phyloP scores from a whole-genome alignment of 1,140 invertebrate species.

The Hetaerina americana region DNA sequence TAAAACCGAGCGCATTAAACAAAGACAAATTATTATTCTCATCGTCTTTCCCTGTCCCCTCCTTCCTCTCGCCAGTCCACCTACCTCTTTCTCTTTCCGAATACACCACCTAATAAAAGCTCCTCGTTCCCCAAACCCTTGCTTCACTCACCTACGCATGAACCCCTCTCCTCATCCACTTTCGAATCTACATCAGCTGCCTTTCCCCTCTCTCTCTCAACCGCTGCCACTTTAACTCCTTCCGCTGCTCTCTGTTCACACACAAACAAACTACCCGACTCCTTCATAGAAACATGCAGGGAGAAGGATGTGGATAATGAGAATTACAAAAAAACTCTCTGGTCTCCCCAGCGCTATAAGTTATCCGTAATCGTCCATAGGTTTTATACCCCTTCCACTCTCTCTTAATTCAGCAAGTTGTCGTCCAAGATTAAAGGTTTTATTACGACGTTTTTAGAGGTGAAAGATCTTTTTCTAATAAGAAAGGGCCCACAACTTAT shows the following conservation, averaged over 20 bases:
- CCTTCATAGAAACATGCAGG: too few relatives aligned
- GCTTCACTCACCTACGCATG: too few relatives aligned
- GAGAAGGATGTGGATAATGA: too few relatives aligned
- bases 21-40: constrained; percentile 1
- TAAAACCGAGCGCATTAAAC: not conserved
- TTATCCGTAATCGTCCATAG: not conserved
- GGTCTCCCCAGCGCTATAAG: not conserved
- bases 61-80: too few relatives aligned
- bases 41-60: not conserved
- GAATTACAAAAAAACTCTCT: not conserved
- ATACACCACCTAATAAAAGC: too few relatives aligned
- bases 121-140: too few relatives aligned
- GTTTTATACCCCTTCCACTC: not conserved
- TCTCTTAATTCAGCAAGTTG: not conserved
- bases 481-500: not conserved
- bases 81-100: too few relatives aligned
- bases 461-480: not conserved
- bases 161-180: too few relatives aligned
- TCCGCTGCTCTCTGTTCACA: not conserved
- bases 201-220: too few relatives aligned
- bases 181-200: not conserved
- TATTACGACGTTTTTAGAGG: too few relatives aligned
- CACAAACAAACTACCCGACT: not conserved
- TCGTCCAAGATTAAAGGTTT: not conserved
- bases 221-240: not conserved